These are phyloP conservation scores for Cataglyphis altisquamis DNA, from an alignment of 2,888 invertebrate genomes.

Conservation along the genomic window DNA sequence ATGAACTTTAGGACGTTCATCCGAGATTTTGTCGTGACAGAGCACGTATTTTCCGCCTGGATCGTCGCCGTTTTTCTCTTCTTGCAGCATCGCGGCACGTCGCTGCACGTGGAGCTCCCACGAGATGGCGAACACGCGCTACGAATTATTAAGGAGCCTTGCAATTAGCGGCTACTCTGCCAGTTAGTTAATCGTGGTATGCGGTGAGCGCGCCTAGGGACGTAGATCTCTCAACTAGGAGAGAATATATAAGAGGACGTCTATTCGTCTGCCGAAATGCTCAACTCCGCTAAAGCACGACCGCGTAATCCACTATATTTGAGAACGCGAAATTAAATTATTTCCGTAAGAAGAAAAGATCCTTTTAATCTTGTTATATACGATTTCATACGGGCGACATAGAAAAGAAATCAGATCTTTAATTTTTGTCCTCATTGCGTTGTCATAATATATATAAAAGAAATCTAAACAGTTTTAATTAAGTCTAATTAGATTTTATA, in stretches of 20 bases:
- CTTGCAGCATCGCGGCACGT: slow-evolving; percentile 47
- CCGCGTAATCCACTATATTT: slow-evolving; percentile 22
- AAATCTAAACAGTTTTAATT: background rate
- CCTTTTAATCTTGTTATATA: slow-evolving; percentile 15
- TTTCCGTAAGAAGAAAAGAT: slow-evolving; percentile 5
- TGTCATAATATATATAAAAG: background rate
- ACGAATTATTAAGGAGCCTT: slow-evolving; percentile 78
- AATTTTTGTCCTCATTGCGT: background rate
- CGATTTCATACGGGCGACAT: background rate
- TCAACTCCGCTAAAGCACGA: slow-evolving; percentile 28
- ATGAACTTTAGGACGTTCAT: slow-evolving; percentile 36
- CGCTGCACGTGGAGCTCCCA: slow-evolving; percentile 66
- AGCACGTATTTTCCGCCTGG: slow-evolving; percentile 48
- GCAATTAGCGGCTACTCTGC: slow-evolving; percentile 75
- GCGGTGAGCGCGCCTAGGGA: slow-evolving; percentile 65
- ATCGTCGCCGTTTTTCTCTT: slow-evolving; percentile 57
- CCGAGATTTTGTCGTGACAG: slow-evolving; percentile 52
- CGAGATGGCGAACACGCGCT: slow-evolving; percentile 72
- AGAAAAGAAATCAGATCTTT: background rate
- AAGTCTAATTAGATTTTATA: background rate
- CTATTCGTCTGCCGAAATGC: slow-evolving; percentile 54
- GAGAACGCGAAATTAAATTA: slow-evolving; percentile 33
- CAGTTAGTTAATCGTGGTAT: slow-evolving; percentile 68
- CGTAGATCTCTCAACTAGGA: slow-evolving; percentile 64
- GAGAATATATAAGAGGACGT: slow-evolving; percentile 56